Percentiles rank a stretch among this genome's conserved stretches.
These are phyloP conservation scores for Papilio aristodemus DNA, from an alignment of 1,140 invertebrate species.

Conservation along the genomic window DNA sequence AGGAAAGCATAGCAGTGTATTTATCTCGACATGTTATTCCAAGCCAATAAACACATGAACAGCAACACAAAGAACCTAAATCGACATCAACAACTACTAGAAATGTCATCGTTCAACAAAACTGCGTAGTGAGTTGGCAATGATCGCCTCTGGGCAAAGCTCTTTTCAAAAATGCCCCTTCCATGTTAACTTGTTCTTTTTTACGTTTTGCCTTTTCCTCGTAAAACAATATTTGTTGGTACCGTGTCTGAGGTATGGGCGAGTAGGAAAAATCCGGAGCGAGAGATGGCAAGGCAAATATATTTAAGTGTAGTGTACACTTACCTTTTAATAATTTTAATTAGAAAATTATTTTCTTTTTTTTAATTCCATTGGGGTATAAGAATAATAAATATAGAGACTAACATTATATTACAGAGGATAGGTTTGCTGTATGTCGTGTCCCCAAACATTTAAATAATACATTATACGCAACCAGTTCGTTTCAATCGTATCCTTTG, in stretches of 20 bases:
- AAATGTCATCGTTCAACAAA: constrained; percentile 38
- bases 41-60: constrained; percentile 47
- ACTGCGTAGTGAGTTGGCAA: constrained; percentile 40
- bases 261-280: constrained; percentile 36
- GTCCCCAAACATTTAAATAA: no score
- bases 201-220: constrained; percentile 42
- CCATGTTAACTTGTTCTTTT: constrained; percentile 45
- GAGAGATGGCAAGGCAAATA: constrained; percentile 48
- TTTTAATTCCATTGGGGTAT: no score
- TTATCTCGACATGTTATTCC: constrained; percentile 46
- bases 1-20: neutral
- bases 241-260: constrained; percentile 40
- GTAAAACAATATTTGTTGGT: constrained; percentile 57
- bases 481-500: no score
- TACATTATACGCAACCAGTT: no score
- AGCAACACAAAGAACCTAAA: constrained; percentile 49
- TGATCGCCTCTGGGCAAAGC: constrained; percentile 43
- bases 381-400: no score
- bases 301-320: constrained; percentile 35
- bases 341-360: neutral
- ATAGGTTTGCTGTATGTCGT: no score
- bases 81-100: constrained; percentile 42
- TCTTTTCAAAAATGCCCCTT: constrained; percentile 45
- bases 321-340: neutral
- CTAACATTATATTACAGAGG: no score